phyloP scores from a whole-genome alignment of 2,888 invertebrate genomes.

The Cyclophora albipunctata region DNA sequence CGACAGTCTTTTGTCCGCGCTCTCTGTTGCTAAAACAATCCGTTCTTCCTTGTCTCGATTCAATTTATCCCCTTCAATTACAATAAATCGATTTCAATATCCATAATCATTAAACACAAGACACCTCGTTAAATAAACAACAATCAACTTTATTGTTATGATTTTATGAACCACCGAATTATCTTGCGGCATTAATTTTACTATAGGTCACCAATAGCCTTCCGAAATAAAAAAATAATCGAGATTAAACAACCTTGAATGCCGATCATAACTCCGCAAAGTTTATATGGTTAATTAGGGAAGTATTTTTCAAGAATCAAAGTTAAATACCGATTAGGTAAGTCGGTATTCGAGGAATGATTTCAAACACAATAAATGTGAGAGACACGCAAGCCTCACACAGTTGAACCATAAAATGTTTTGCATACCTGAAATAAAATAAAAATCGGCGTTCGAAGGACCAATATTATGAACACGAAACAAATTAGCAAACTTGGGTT shows the following conservation, averaged over 20 bases:
- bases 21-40: slow-evolving; percentile 43
- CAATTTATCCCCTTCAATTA: slow-evolving; percentile 18
- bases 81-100: slow-evolving; percentile 8
- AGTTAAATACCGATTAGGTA: slow-evolving; percentile 30
- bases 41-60: slow-evolving; percentile 40
- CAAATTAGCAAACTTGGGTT: slow-evolving; percentile 38
- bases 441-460: slow-evolving; percentile 34
- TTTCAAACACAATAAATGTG: slow-evolving; percentile 31
- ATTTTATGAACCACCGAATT: too few species aligned
- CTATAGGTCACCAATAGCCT: slow-evolving; percentile 3
- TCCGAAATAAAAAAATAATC: slow-evolving; percentile 11
- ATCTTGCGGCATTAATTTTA: slow-evolving; percentile 4
- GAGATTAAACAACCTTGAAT: not conserved
- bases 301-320: slow-evolving; percentile 30
- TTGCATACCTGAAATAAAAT: slow-evolving; percentile 48
- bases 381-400: slow-evolving; percentile 40
- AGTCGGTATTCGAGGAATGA: slow-evolving; percentile 34
- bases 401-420: slow-evolving; percentile 50
- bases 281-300: slow-evolving; percentile 34
- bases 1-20: slow-evolving; percentile 54
- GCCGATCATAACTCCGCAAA: slow-evolving; percentile 15
- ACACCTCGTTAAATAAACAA: not conserved
- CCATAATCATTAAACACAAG: slow-evolving; percentile 1
- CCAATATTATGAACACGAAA: slow-evolving; percentile 40
- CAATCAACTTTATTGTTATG: slow-evolving; percentile 3